A percentile compares a stretch with the other conserved stretches of the same genome.
phyloP scores from a whole-genome alignment of 2,113 vertebrate genomes.

The Austrofundulus limnaeus region DNA sequence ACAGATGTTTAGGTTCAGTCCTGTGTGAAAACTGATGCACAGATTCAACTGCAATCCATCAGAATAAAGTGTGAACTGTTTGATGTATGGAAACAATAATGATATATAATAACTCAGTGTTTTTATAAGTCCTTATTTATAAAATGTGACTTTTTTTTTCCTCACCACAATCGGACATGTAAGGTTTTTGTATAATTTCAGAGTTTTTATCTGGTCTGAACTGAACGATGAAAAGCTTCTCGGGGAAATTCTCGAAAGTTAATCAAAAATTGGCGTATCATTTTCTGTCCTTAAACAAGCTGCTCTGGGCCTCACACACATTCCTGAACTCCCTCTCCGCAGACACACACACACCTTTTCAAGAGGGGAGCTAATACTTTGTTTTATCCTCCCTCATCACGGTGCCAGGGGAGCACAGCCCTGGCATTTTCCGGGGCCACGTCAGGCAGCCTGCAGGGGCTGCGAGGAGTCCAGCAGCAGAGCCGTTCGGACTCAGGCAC shows the following conservation, averaged over 20 bases:
- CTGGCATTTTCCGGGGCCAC: slow-evolving; percentile 54
- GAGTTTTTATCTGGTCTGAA: neutral
- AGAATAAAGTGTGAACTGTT: too few species aligned
- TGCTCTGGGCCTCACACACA: slow-evolving; percentile 13
- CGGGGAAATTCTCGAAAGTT: slow-evolving; percentile 18
- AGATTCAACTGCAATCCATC: too few species aligned
- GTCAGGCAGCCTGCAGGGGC: slow-evolving; percentile 45
- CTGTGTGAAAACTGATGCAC: neutral
- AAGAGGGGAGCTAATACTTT: slow-evolving; percentile 23
- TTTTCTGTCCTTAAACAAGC: slow-evolving; percentile 14
- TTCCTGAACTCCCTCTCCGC: slow-evolving; percentile 23
- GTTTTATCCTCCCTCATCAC: slow-evolving; percentile 41
- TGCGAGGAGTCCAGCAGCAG: slow-evolving; percentile 41
- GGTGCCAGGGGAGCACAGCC: slow-evolving; percentile 32
- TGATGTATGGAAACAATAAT: too few species aligned
- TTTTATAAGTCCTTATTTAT: too few species aligned
- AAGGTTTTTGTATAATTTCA: too few species aligned
- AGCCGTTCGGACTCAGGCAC: slow-evolving; percentile 39
- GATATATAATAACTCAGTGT: too few species aligned
- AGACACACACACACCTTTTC: too few species aligned
- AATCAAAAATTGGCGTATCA: slow-evolving; percentile 9
- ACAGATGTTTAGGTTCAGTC: neutral
- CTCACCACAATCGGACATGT: too few species aligned
- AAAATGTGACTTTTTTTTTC: too few species aligned
- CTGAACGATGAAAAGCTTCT: neutral